phyloP scores from a whole-genome alignment of 2,113 vertebrate species.

The Euleptes europaea region DNA sequence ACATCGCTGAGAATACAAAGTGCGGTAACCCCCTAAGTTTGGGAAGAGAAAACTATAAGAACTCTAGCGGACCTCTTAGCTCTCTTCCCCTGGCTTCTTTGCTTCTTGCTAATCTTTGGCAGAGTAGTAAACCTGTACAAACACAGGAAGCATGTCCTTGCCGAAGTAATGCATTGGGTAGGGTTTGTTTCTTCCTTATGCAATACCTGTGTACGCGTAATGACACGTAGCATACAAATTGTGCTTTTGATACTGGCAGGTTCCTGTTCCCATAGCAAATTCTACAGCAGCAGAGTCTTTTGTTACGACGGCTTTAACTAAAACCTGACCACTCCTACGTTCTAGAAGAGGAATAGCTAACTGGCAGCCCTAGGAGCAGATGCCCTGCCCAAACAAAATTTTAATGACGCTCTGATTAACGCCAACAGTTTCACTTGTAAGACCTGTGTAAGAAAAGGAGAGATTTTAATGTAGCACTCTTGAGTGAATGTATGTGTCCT shows the following conservation, averaged over 20 bases:
- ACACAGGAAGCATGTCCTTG: constrained; percentile 65
- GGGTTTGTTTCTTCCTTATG: constrained; percentile 51
- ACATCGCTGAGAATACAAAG: too few species aligned
- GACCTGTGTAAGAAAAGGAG: neutral
- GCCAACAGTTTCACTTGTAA: neutral
- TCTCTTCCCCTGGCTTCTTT: neutral
- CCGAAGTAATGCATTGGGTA: constrained; percentile 46
- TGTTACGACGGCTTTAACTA: fast-evolving
- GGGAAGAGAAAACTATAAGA: constrained; percentile 29
- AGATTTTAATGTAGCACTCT: neutral
- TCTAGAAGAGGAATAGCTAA: neutral
- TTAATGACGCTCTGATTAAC: neutral
- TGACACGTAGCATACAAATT: constrained; percentile 18
- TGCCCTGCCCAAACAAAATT: neutral
- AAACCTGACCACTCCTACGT: fast-evolving
- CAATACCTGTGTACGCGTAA: constrained; percentile 47
- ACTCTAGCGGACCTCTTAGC: constrained; percentile 27
- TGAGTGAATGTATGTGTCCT: neutral
- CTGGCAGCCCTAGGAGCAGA: neutral
- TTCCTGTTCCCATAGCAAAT: constrained; percentile 29
- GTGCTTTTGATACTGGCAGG: constrained; percentile 41
- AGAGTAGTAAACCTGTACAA: constrained; percentile 48
- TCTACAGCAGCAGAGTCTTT: constrained; percentile 14
- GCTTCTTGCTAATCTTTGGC: constrained; percentile 46
- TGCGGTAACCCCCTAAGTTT: too few species aligned